Conservation (phyloP, 2,113 vertebrate species). For the Uria lomvia region DNA sequence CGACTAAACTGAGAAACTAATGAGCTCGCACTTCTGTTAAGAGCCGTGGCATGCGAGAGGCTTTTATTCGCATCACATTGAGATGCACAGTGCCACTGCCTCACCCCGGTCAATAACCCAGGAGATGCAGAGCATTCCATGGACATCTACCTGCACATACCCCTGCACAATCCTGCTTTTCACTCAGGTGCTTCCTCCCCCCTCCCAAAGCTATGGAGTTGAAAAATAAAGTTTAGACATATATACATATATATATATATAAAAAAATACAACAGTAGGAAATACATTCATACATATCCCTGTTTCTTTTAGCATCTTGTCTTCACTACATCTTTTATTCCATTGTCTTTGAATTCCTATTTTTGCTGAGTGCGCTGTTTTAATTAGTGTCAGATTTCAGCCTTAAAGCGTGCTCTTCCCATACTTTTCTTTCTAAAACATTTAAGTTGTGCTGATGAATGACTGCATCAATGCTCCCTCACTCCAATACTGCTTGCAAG, state of each 20-base stretch:
- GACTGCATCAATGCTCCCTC: neutral
- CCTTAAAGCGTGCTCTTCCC: neutral
- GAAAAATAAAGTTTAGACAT: neutral
- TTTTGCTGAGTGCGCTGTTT: slow-evolving; percentile 50
- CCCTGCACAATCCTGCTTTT: neutral
- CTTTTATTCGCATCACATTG: neutral
- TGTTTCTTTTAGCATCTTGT: neutral
- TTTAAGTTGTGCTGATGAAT: slow-evolving; percentile 17
- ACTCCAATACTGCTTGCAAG: slow-evolving; percentile 20
- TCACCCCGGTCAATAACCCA: neutral
- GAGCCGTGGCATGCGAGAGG: neutral
- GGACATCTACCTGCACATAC: neutral
- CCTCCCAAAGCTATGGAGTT: neutral
- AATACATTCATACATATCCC: neutral
- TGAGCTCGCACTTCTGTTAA: neutral
- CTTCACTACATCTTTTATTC: neutral
- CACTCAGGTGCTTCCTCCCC: neutral
- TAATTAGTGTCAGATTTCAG: slow-evolving; percentile 52
- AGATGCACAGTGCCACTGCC: neutral
- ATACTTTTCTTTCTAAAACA: neutral
- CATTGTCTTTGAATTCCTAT: neutral
- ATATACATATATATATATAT: neutral
- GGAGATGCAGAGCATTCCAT: neutral
- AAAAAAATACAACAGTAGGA: neutral
- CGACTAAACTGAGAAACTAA: neutral